phyloP scores from a whole-genome alignment of 2,888 invertebrate genomes.

The Macrosiphum euphorbiae region DNA sequence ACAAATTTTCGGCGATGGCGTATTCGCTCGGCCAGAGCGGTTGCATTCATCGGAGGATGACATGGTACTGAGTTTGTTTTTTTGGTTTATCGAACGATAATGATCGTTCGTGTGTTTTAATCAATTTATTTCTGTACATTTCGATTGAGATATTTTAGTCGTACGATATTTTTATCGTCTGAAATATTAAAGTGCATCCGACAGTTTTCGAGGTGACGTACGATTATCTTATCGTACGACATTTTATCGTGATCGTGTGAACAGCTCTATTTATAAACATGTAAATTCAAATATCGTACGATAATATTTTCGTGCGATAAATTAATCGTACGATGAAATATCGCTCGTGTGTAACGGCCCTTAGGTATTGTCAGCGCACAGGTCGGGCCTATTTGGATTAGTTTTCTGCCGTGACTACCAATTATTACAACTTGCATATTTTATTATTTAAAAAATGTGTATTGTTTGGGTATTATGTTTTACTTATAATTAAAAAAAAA shows the following conservation, averaged over 20 bases:
- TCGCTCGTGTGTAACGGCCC: background rate
- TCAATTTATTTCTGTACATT: no score
- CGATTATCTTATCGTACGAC: background rate
- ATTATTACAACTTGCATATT: no score
- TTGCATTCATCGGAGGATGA: background rate
- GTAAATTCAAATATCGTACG: background rate
- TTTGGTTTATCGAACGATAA: background rate
- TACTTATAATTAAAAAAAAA: no score
- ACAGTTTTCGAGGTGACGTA: no score
- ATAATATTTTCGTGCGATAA: background rate
- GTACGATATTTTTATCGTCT: no score
- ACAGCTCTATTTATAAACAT: background rate
- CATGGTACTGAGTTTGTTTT: background rate
- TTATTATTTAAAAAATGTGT: no score
- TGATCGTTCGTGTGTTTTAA: background rate
- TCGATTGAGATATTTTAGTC: no score
- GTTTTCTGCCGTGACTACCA: no score
- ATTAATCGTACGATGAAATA: background rate
- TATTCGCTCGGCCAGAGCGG: background rate
- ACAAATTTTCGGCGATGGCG: background rate
- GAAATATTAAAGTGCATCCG: no score
- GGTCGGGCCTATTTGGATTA: no score
- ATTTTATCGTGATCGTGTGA: slow-evolving; percentile 1
- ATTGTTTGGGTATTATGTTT: no score
- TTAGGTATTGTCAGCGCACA: no score